Base-by-base conservation (phyloP, 1,140 invertebrate genomes). In the Hylyphantes graminicola region DNA sequence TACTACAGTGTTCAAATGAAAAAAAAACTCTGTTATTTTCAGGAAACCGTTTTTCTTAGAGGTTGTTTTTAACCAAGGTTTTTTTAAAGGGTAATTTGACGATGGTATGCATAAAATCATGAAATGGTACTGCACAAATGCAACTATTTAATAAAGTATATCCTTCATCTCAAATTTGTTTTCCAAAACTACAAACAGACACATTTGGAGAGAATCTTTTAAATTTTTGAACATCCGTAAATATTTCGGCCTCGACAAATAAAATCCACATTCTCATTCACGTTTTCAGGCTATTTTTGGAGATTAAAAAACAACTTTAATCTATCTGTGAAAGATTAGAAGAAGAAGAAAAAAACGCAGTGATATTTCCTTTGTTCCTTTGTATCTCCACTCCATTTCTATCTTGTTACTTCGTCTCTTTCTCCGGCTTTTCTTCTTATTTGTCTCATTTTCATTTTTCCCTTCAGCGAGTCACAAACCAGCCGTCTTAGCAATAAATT, bases 401-500 rank as follows among this genome's bases (percentile, higher is more conserved):
- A n/a, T 64, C 21, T 64, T n/a, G n/a, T 19, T 48, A 21, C 61
- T 75, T 75, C 15, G 51, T 55, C 21, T 61, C 59, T 51, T 77
- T 51, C 61, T 15, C 57, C 15, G 19, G n/a, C 12, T 61, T 65
- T 78, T 78, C 48, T 78, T 53, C 51, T 63, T 11, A 13, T 21
- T 19, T 55, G 19, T 11, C 15, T 72, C n/a, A 55, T 50, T 75
- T 75, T 63, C n/a, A 19, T 55, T 72, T 19, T 54, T 74, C 21
- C 57, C 74, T 61, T 61, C 65, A 78, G 68, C 59, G 80, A 83
- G 75, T 83, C 70, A 64, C 67, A 81, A 81, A 81, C 70, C 68
- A 75, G 61, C 70, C 51, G 61, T 65, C 72, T 65, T 64, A 64
- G 80, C 80, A 83, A 83, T 83, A 83, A 83, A 83, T 74, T 81